Evolutionary conservation across 92 coral and sea anemone species (phyloP).

Genomic region (Muricea muricata): DNA sequence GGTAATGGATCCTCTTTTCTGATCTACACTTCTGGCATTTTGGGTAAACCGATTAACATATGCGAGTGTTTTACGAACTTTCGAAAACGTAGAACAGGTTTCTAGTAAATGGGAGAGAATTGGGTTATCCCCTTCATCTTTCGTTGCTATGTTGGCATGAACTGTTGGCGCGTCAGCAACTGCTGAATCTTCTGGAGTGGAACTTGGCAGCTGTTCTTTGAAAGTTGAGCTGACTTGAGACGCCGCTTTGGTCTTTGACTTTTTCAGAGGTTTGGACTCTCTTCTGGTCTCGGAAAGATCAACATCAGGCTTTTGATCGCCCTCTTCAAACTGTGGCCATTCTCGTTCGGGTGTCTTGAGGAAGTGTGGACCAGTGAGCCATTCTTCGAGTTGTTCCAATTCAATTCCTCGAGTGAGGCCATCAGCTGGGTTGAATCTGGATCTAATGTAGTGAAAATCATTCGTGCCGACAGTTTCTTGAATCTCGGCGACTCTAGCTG

Average conservation of each 20-base stretch:
- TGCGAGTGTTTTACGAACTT: conserved; percentile 58
- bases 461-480: conserved; percentile 47
- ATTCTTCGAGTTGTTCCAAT: conserved; percentile 8
- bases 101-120: conserved; percentile 53
- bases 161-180: too few species aligned
- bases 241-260: background rate
- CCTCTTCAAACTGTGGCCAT: conserved; percentile 48
- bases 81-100: conserved; percentile 61
- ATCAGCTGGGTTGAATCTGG: conserved; percentile 72
- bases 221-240: too few species aligned
- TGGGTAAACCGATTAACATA: conserved; percentile 60
- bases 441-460: conserved; percentile 57
- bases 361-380: conserved; percentile 41
- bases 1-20: conserved; percentile 29
- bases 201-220: too few species aligned
- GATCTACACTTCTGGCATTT: conserved; percentile 31
- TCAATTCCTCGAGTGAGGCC: conserved; percentile 58
- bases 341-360: conserved; percentile 47
- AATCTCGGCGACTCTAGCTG: conserved; percentile 61
- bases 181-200: too few species aligned
- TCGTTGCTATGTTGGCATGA: too few species aligned
- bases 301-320: too few species aligned
- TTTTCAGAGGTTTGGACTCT: too few species aligned
- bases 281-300: too few species aligned
- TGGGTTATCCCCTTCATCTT: conserved; percentile 22